phyloP scores from a whole-genome alignment of 2,888 invertebrate genomes.

The Didymodactylos carnosus region DNA sequence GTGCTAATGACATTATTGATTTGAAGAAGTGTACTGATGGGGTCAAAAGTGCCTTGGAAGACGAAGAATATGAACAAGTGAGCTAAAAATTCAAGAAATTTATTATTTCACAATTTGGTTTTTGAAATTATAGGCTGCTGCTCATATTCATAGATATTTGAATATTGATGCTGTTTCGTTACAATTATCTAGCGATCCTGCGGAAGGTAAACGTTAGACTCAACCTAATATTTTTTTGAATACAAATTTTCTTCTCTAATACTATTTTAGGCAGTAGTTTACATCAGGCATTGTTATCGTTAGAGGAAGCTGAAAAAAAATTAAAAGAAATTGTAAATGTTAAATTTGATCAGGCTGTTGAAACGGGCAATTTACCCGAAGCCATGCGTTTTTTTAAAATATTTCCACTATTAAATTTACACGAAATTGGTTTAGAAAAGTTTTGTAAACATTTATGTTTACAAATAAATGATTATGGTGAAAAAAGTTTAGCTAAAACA shows the following conservation, averaged over 20 bases:
- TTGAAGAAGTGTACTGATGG: constrained; percentile 85
- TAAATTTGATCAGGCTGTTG: constrained; percentile 65
- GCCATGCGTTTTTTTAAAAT: constrained; percentile 88
- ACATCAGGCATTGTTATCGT: constrained; percentile 48
- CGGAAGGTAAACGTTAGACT: constrained; percentile 36
- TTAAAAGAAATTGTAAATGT: constrained; percentile 48
- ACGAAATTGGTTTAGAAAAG: constrained; percentile 65
- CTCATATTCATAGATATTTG: constrained; percentile 75
- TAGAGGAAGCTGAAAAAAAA: constrained; percentile 56
- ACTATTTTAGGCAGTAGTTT: constrained; percentile 42
- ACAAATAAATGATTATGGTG: constrained; percentile 39
- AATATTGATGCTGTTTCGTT: constrained; percentile 69
- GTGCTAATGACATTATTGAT: constrained; percentile 82
- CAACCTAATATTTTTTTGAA: neutral
- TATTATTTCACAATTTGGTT: neutral
- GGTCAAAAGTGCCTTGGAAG: constrained; percentile 74
- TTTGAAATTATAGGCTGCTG: constrained; percentile 48
- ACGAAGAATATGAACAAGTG: constrained; percentile 75
- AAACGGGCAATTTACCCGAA: constrained; percentile 62
- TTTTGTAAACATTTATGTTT: constrained; percentile 66
- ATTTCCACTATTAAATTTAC: constrained; percentile 76
- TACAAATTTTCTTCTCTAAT: neutral
- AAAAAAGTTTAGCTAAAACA: neutral
- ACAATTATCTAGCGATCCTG: constrained; percentile 55
- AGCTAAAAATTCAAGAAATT: neutral